Base-by-base conservation (phyloP, 2,797 vertebrate genomes). In the Hirundo rustica region DNA sequence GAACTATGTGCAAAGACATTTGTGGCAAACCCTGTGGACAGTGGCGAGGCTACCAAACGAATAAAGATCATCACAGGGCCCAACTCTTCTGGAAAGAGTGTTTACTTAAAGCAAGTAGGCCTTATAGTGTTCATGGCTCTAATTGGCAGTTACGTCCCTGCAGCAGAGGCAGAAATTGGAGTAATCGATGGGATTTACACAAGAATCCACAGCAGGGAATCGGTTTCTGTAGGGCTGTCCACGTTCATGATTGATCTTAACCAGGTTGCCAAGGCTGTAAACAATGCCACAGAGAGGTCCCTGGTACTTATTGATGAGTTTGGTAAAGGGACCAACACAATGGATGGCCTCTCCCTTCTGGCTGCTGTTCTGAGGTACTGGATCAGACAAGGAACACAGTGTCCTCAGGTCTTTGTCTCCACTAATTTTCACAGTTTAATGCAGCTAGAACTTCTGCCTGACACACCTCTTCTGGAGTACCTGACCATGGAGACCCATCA, bases 181-280 rank as follows among this genome's bases (percentile, higher is more conserved):
- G 90, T 98, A 81, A 97, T 99, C 54, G 99, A 99, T 26, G 99
- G 98, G 55, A 99, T 99, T 97, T 99, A 99, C 93, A 99, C 99
- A 23, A 98, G 99, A 94, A 99, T 99, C 96, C 99, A 99, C 74
- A 99, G 98, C 85, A 98, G 98, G 53, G 99, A 99, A 95, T 99
- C 99, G 18, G 98, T 99, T 93, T 99, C 99, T 93, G 97, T 99
- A 51, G 99, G 99, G 77, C 98, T 99, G 94, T 99, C 99, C 94
- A 99, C 99, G 18, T 99, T 99, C 96, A 99, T 99, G 98, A 99
- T 99, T 85, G 99, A 99, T 89, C 98, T 99, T 88, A 99, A 99
- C 95, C 99, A 99, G 98, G 98, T 99, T 98, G 98, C 99, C 62
- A 98, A 98, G 85, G 99, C 99, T 73, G 97, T 99, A 80, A 99